Evolutionary conservation across 2,888 invertebrate species (phyloP).

Genomic region (Lepidocyrtoides sp.): DNA sequence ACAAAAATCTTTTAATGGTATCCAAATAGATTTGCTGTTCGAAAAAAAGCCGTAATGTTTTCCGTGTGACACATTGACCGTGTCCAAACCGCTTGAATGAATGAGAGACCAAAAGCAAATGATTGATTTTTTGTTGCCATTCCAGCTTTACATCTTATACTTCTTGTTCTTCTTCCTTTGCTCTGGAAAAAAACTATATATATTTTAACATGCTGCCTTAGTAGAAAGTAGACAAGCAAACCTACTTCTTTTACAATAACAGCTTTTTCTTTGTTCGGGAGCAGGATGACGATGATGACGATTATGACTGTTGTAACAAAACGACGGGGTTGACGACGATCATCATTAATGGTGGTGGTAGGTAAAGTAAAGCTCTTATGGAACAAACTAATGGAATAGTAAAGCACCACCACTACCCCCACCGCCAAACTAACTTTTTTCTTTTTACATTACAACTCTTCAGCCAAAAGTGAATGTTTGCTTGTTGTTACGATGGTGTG

Average conservation of each 20-base stretch:
- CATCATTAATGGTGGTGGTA: constrained; percentile 39
- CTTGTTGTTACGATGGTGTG: background rate
- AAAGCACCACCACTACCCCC: background rate
- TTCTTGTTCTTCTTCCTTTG: constrained; percentile 1
- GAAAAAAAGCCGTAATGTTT: constrained; percentile 74
- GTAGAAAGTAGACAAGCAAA: background rate
- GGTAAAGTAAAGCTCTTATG: background rate
- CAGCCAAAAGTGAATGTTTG: constrained; percentile 1
- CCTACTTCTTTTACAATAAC: background rate
- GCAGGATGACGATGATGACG: background rate
- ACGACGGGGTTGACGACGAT: constrained; percentile 30
- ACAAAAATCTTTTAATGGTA: constrained; percentile 74
- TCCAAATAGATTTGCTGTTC: constrained; percentile 78
- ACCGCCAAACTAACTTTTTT: background rate
- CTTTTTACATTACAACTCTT: background rate
- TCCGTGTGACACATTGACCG: constrained; percentile 81
- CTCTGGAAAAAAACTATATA: background rate
- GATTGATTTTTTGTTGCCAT: constrained; percentile 81
- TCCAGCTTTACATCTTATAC: background rate
- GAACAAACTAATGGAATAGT: background rate
- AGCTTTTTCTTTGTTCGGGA: background rate
- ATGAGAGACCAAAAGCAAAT: constrained; percentile 63
- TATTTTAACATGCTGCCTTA: background rate
- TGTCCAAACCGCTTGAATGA: constrained; percentile 80
- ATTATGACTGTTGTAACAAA: background rate